Conservation (phyloP, 2,888 invertebrate species). For the Fragum sueziense region DNA sequence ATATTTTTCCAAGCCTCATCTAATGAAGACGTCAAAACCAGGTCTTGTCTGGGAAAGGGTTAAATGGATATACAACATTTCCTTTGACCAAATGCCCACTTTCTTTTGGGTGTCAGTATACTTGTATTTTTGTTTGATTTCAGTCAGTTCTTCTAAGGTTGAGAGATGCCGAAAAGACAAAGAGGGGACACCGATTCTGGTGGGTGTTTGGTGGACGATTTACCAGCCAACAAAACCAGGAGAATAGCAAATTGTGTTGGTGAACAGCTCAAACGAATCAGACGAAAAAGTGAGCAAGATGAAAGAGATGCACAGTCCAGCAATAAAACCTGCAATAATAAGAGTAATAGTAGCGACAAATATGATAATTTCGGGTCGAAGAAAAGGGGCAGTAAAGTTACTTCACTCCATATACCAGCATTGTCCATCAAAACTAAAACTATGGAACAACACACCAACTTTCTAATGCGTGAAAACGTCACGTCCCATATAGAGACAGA, state of each 20-base stretch:
- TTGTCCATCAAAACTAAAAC: neutral
- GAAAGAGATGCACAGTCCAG: neutral
- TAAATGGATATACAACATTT: too few relatives aligned
- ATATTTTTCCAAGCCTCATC: too few relatives aligned
- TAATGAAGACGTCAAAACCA: too few relatives aligned
- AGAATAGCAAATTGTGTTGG: neutral
- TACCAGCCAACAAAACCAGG: neutral
- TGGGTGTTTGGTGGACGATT: neutral
- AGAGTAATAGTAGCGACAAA: neutral
- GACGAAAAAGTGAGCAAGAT: conserved; percentile 5
- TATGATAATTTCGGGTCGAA: neutral
- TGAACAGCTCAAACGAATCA: neutral
- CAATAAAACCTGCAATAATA: neutral
- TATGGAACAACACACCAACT: neutral
- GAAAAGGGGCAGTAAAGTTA: neutral
- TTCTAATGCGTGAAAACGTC: neutral
- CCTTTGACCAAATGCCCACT: too few relatives aligned
- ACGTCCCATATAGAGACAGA: too few relatives aligned
- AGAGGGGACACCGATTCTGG: neutral
- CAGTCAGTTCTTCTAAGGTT: neutral
- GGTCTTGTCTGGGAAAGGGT: too few relatives aligned
- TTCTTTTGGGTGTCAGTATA: too few relatives aligned
- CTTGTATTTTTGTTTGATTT: too few relatives aligned
- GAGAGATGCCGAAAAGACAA: neutral
- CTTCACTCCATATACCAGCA: neutral